Evolutionary conservation across 2,888 invertebrate species (phyloP), one percentile per base, ranked within the genome.

Genomic region (Corythucha ciliata): DNA sequence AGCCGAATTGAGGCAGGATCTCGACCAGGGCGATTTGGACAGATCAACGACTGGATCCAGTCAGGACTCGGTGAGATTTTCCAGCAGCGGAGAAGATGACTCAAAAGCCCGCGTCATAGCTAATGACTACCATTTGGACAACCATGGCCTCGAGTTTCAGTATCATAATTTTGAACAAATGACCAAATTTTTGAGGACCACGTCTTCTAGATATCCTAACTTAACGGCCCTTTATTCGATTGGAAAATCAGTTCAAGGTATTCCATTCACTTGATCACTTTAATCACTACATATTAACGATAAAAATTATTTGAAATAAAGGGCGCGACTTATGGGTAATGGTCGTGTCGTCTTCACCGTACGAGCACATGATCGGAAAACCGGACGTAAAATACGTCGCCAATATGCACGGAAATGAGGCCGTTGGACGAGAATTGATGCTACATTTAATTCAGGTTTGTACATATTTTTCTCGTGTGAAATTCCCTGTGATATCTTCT

Each of bases 361-460:
- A 87, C 67, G 87, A 90, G 66, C 89, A 90, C 67, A 87, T 89
- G 82, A 79, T 89, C 60, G 90, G 90, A 46, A 89, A 94, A 67
- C 97, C 98, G 2, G 94, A 97, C 69, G 92, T 98, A 48, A 97
- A 97, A 70, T 96, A 94, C 69, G 85, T 98, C 48, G 97, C 86
- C 49, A 94, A 92, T 70, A 94, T 94, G 72, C 98, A 98, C 69
- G 98, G 98, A 54, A 94, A 96, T 67, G 97, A 91, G 70, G 86
- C 88, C 1, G 90, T 98, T 26, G 97, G 97, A 12, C 78, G 94
- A 22, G 97, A 98, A 70, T 72, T 97, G 63, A 78, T 98, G 65
- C 74, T 97, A 48, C 89, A 91, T 67, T 76, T 98, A 57, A 90
- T 94, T 63, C 82, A 85, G 68, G 85, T 84, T 69, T 67, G 70